Conservation (phyloP, 1,140 invertebrate genomes). For the Magallana angulata region DNA sequence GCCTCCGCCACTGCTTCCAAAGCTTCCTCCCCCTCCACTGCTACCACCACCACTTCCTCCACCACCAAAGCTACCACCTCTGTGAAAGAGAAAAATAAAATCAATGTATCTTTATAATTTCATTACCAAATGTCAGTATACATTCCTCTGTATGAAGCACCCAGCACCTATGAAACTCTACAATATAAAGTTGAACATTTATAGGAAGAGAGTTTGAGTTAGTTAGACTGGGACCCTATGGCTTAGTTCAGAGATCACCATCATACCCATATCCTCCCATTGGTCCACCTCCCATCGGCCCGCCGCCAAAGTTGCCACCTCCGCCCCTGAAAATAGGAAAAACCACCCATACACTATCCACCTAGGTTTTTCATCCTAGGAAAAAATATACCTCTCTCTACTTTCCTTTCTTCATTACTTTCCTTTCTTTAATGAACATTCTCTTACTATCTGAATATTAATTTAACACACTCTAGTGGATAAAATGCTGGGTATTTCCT, state of each 20-base stretch:
- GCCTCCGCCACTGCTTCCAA: slow-evolving; percentile 70
- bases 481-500: too few relatives aligned
- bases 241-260: slow-evolving; percentile 18
- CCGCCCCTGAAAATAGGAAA: slow-evolving; percentile 33
- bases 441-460: too few relatives aligned
- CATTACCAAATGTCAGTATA: neutral
- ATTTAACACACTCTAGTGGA: too few relatives aligned
- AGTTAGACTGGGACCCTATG: neutral
- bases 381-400: neutral
- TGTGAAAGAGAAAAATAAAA: slow-evolving; percentile 12
- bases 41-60: slow-evolving; percentile 65
- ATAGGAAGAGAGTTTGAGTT: neutral
- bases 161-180: slow-evolving; percentile 35
- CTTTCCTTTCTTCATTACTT: neutral
- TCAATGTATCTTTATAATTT: neutral
- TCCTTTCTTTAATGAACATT: neutral
- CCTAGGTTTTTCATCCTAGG: neutral
- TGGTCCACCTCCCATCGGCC: slow-evolving; percentile 17
- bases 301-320: slow-evolving; percentile 3
- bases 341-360: slow-evolving; percentile 25
- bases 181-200: slow-evolving; percentile 5
- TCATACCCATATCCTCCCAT: slow-evolving; percentile 58
- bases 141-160: slow-evolving; percentile 26
- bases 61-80: slow-evolving; percentile 40
- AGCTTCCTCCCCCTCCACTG: slow-evolving; percentile 47